A percentile compares a stretch with the other conserved stretches of the same genome.
Evolutionary conservation across 2,797 vertebrate species (phyloP).

Genomic region (Pseudocheirus occidentalis): DNA sequence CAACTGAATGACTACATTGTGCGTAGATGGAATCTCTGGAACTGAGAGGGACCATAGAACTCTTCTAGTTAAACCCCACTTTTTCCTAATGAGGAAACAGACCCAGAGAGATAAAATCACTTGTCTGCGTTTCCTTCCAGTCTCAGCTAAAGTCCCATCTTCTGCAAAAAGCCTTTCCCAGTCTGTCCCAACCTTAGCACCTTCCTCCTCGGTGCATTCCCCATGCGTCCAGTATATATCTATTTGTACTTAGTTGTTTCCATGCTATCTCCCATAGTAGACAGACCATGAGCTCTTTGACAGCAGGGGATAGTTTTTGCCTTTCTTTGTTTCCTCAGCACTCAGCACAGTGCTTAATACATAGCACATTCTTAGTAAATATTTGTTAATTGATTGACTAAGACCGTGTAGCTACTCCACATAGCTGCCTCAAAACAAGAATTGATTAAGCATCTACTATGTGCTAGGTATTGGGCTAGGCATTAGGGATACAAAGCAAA

Average conservation of each 20-base stretch:
- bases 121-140: not conserved
- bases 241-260: not conserved
- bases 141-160: not conserved
- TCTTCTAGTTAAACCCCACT: not conserved
- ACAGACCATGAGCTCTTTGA: not conserved
- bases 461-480: not conserved
- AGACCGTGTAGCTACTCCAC: not conserved
- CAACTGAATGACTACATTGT: no score
- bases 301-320: not conserved
- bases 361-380: not conserved
- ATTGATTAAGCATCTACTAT: not conserved
- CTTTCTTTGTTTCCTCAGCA: not conserved
- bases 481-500: not conserved
- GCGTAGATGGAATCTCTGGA: not conserved
- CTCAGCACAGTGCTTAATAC: not conserved
- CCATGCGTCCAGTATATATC: not conserved
- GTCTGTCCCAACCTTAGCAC: not conserved
- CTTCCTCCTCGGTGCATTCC: not conserved
- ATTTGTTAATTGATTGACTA: not conserved
- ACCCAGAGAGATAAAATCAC: not conserved
- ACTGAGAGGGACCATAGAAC: not conserved
- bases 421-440: not conserved
- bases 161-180: not conserved
- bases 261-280: not conserved
- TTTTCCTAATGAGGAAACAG: not conserved